Base-by-base conservation (phyloP, 2,797 vertebrate species). In the Spinus pinus region DNA sequence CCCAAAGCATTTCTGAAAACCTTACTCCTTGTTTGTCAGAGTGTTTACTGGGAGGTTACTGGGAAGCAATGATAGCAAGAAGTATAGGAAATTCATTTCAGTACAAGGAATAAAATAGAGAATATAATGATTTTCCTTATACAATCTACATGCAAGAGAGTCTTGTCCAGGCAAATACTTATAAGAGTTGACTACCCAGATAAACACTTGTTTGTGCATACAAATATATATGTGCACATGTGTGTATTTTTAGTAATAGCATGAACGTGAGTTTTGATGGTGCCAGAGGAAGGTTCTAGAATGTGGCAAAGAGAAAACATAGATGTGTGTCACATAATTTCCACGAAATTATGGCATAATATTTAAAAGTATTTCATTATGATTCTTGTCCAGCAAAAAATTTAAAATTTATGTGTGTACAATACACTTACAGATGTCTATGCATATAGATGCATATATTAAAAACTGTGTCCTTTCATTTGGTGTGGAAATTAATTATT, bases 181-280 rank as follows among this genome's bases (percentile, higher is more conserved):
- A 50, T 18, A 70, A 82, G 33, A 49, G 2, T 5, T 67, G 39
- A 51, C 27, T 74, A 31, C 8, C 27, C 2, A 39, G 5, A 14
- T 22, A 25, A 53, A 42, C 2, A 23, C 7, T 7, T 58, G 1
- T 54, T 15, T 53, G 27, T 80, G 23, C n/a, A 27, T 20, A 13
- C 6, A 60, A 49, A 57, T 37, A 58, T 1, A 2, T 28, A 5
- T 31, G 3, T 46, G 14, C 8, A 33, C 3, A 3, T 13, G 3
- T 27, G 8, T 39, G 3, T 24, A 33, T 85, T 81, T 18, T 35
- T 30, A 53, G 10, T 22, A 69, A 50, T 3, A 41, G 4, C 14
- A 82, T 14, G 14, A 61, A 80, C 5, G 4, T 7, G 51, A 79
- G 9, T 75, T 84, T 75, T 44, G 21, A 12, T 47, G 2, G 6